These are phyloP conservation scores for Boloria euphrosyne DNA, from an alignment of 2,888 invertebrate genomes.

Conservation along the genomic window DNA sequence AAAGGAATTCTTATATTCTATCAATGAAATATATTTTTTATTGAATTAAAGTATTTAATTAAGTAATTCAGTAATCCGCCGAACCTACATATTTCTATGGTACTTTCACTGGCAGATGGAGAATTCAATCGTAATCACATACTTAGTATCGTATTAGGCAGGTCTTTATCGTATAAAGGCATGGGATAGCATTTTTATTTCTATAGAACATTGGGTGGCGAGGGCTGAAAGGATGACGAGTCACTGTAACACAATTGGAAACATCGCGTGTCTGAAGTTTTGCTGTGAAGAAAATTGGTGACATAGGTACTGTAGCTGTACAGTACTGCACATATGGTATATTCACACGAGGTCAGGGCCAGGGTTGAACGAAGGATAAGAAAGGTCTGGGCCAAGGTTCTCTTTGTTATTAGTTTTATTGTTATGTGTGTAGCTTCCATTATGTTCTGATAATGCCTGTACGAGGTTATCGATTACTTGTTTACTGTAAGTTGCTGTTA, in stretches of 20 bases:
- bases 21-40: too few relatives aligned
- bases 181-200: too few relatives aligned
- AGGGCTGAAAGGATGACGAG: too few relatives aligned
- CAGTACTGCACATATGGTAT: slow-evolving; percentile 7
- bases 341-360: slow-evolving; percentile 32
- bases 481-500: slow-evolving; percentile 1
- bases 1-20: too few relatives aligned
- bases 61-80: too few relatives aligned
- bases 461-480: slow-evolving; percentile 13
- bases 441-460: slow-evolving; percentile 15
- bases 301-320: background rate
- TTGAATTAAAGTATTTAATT: too few relatives aligned
- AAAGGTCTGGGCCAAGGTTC: slow-evolving; percentile 38
- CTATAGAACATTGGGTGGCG: too few relatives aligned
- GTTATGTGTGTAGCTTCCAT: slow-evolving; percentile 5
- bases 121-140: too few relatives aligned
- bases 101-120: too few relatives aligned
- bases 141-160: too few relatives aligned
- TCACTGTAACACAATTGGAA: background rate
- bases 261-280: slow-evolving; percentile 19
- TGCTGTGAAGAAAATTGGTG: slow-evolving; percentile 3
- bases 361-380: slow-evolving; percentile 28
- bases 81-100: too few relatives aligned
- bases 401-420: slow-evolving; percentile 24
- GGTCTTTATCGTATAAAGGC: too few relatives aligned